Evolutionary conservation across 1,140 invertebrate species (phyloP).

Genomic region (Archivesica marissinica): DNA sequence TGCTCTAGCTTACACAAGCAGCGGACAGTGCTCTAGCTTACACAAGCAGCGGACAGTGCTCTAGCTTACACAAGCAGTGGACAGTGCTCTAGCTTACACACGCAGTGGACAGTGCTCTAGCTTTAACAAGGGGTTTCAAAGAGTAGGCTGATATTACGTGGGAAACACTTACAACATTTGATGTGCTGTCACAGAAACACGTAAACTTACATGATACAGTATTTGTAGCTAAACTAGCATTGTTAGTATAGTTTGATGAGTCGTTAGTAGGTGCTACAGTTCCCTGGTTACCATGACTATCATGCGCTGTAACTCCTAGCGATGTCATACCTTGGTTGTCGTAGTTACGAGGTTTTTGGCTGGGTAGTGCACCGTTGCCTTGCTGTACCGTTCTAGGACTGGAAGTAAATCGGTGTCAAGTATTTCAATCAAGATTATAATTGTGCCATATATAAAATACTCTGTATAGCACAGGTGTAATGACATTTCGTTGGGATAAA

Average conservation of each 20-base stretch:
- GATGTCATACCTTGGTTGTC: conserved; percentile 75
- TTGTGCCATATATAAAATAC: neutral
- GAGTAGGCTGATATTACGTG: too few species aligned
- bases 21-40: too few species aligned
- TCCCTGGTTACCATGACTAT: conserved; percentile 42
- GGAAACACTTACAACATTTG: too few species aligned
- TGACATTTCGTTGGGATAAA: too few species aligned
- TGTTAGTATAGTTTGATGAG: conserved; percentile 1
- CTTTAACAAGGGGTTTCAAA: too few species aligned
- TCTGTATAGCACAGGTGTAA: neutral
- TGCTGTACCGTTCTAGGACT: conserved; percentile 58
- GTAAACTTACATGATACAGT: conserved; percentile 50
- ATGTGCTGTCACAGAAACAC: neutral
- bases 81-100: too few species aligned
- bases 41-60: too few species aligned
- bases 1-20: too few species aligned
- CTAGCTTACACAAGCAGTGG: too few species aligned
- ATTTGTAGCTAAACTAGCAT: conserved; percentile 23
- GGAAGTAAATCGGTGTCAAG: conserved; percentile 4
- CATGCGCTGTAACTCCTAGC: conserved; percentile 46
- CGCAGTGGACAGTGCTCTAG: too few species aligned
- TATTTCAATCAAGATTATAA: neutral
- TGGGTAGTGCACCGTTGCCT: conserved; percentile 66
- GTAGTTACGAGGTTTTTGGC: conserved; percentile 65
- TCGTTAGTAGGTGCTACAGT: conserved; percentile 44